phyloP scores from a whole-genome alignment of 2,797 vertebrate species.

The Crax fasciolata region DNA sequence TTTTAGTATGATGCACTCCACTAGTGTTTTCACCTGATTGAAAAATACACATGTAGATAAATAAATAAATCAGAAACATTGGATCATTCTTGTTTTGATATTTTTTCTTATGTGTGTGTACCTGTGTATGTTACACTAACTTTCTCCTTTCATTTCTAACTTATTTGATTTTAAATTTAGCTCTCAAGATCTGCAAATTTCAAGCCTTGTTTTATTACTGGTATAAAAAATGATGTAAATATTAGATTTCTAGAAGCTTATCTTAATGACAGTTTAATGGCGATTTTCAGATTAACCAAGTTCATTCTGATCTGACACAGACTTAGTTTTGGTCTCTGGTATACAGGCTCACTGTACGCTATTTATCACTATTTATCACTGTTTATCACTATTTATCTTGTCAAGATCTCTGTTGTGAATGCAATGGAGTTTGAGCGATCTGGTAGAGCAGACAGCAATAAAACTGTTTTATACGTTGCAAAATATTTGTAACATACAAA shows the following conservation, averaged over 20 bases:
- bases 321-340: conserved; percentile 22
- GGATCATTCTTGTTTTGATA: not conserved
- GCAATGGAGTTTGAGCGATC: not conserved
- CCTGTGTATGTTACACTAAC: not conserved
- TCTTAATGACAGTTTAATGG: not conserved
- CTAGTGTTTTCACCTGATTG: not conserved
- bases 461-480: not conserved
- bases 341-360: not conserved
- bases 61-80: not conserved
- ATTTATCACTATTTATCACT: not conserved
- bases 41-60: not conserved
- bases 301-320: not conserved
- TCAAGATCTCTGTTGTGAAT: not conserved
- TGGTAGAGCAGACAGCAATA: not conserved
- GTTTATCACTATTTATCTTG: not conserved
- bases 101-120: not conserved
- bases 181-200: not conserved
- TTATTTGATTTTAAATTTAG: not conserved
- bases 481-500: not conserved
- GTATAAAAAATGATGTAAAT: not conserved
- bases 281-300: not conserved
- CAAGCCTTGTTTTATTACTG: not conserved
- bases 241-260: not conserved
- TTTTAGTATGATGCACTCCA: not conserved
- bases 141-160: not conserved